phyloP scores from a whole-genome alignment of 2,888 invertebrate genomes.

The Eugnorisma glareosa region DNA sequence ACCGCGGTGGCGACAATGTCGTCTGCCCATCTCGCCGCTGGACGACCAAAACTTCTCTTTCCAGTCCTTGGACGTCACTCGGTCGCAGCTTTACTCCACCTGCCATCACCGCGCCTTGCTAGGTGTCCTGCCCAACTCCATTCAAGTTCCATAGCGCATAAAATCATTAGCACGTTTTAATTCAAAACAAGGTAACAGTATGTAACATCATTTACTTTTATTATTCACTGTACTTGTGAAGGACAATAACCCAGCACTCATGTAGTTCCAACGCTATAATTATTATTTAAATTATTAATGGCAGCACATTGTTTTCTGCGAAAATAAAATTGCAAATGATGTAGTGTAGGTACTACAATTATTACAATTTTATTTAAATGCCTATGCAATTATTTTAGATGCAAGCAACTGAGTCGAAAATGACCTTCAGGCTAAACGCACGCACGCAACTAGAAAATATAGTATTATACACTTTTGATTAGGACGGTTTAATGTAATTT shows the following conservation, averaged over 20 bases:
- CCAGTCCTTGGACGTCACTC: not conserved
- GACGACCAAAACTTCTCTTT: not conserved
- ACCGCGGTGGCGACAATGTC: not conserved
- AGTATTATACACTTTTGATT: slow-evolving; percentile 14
- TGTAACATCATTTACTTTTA: not conserved
- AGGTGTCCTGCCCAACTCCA: not conserved
- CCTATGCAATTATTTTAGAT: slow-evolving; percentile 62
- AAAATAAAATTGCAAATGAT: slow-evolving; percentile 49
- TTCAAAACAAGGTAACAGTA: slow-evolving; percentile 5
- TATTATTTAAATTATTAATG: slow-evolving; percentile 46
- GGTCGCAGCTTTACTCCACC: not conserved
- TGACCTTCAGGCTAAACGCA: slow-evolving; percentile 69
- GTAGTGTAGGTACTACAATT: slow-evolving; percentile 72
- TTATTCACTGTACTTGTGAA: slow-evolving; percentile 1
- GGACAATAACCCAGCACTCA: slow-evolving; percentile 26
- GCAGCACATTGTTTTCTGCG: slow-evolving; percentile 47
- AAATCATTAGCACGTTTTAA: slow-evolving; percentile 3
- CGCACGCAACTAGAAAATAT: slow-evolving; percentile 71
- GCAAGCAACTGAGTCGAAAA: slow-evolving; percentile 67
- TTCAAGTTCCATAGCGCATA: not conserved
- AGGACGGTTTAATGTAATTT: slow-evolving; percentile 4
- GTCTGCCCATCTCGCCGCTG: not conserved
- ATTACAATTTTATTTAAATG: slow-evolving; percentile 71
- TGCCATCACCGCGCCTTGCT: not conserved
- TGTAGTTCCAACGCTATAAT: slow-evolving; percentile 33